Evolutionary conservation across 2,113 vertebrate genomes (phyloP).

Genomic region (Myrmecobius fasciatus): DNA sequence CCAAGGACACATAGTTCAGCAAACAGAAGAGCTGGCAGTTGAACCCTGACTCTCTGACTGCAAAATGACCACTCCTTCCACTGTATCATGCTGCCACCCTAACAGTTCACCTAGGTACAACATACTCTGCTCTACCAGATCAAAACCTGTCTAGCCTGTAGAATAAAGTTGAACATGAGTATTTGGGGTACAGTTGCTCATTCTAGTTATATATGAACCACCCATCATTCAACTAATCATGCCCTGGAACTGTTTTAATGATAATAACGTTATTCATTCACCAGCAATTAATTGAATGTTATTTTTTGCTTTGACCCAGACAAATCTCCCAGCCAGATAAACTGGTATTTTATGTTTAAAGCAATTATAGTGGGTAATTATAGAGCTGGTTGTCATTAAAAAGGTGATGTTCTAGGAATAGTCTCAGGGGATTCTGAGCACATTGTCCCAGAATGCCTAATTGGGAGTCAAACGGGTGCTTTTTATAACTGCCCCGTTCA

Average conservation of each 20-base stretch:
- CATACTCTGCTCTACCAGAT: background rate
- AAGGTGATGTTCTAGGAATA: slow-evolving; percentile 10
- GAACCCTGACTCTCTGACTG: background rate
- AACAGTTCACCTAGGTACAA: background rate
- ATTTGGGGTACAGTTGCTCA: background rate
- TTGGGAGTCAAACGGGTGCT: background rate
- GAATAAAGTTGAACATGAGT: fast-evolving
- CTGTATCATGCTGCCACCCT: background rate
- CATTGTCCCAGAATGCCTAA: background rate
- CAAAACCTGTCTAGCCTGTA: background rate
- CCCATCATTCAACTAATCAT: background rate
- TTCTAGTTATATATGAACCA: background rate
- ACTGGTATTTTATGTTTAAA: slow-evolving; percentile 62
- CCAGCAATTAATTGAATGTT: slow-evolving; percentile 59
- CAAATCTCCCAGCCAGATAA: slow-evolving; percentile 65
- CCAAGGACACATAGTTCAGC: background rate
- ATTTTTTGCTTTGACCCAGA: slow-evolving; percentile 59
- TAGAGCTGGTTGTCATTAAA: background rate
- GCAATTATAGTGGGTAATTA: background rate
- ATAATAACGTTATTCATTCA: slow-evolving; percentile 27
- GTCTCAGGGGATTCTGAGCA: background rate
- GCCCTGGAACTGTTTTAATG: slow-evolving; percentile 49
- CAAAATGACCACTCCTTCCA: background rate
- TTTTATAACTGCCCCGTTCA: background rate
- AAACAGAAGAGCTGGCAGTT: background rate